A percentile compares a stretch with the other conserved stretches of the same genome.
These are phyloP conservation scores for Bombyx huttoni DNA, from an alignment of 2,888 invertebrate genomes.

Conservation along the genomic window DNA sequence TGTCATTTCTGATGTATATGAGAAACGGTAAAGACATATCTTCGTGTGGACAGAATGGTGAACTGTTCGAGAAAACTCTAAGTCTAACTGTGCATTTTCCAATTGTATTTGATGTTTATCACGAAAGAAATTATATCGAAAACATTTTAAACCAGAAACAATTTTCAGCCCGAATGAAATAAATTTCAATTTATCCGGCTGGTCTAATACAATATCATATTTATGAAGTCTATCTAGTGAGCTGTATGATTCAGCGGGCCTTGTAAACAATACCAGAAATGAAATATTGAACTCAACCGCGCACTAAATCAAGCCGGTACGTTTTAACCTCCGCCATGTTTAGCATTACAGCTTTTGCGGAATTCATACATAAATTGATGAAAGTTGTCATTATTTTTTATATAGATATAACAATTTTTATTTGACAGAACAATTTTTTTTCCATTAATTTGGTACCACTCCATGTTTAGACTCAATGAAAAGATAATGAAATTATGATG, in stretches of 20 bases:
- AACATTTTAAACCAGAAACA: no score
- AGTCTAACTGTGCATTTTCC: no score
- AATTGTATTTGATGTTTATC: no score
- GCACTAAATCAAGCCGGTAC: conserved; percentile 27
- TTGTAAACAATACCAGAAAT: conserved; percentile 40
- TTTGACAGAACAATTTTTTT: no score
- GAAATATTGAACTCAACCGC: conserved; percentile 38
- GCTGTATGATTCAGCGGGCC: conserved; percentile 31
- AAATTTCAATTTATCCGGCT: background rate
- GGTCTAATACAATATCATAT: conserved; percentile 4
- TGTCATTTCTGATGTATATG: no score
- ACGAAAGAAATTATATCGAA: no score
- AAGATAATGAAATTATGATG: no score
- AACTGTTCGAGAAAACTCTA: no score
- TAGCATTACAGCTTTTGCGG: conserved; percentile 1
- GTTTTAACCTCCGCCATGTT: conserved; percentile 26
- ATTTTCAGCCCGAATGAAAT: background rate
- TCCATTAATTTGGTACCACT: no score
- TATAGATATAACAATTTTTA: background rate
- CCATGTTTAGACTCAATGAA: no score
- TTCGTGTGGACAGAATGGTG: no score
- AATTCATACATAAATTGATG: background rate
- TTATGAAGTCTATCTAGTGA: conserved; percentile 24
- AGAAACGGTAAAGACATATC: no score
- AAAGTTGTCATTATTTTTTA: background rate